Evolutionary conservation across 2,113 vertebrate genomes (phyloP).

Genomic region (Antechinus flavipes): DNA sequence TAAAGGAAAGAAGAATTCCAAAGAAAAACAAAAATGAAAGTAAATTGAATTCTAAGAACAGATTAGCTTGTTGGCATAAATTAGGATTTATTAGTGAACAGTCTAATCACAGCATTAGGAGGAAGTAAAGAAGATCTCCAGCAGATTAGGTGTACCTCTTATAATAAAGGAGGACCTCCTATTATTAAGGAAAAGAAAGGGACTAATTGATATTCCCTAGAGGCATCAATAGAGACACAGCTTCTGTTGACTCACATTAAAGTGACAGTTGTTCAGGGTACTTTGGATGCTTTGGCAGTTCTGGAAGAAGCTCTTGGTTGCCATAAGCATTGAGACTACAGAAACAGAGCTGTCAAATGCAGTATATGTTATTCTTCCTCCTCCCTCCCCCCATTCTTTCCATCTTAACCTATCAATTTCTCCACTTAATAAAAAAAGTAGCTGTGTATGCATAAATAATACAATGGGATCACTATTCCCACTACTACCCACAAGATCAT

Average conservation of each 20-base stretch:
- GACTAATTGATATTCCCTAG: conserved; percentile 1
- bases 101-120: no score
- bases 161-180: background rate
- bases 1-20: background rate
- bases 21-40: background rate
- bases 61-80: background rate
- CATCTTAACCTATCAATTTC: background rate
- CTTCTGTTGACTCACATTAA: background rate
- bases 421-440: background rate
- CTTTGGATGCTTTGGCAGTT: background rate
- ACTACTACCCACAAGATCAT: background rate
- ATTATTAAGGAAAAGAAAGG: background rate
- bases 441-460: background rate
- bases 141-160: background rate
- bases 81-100: background rate
- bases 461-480: background rate
- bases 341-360: background rate
- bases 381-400: background rate
- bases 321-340: background rate
- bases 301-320: background rate
- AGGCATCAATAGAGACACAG: background rate
- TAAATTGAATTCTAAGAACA: background rate
- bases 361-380: background rate
- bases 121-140: no score
- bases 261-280: background rate